Conservation (phyloP, 2,888 invertebrate species). For the Epinotia demarniana region DNA sequence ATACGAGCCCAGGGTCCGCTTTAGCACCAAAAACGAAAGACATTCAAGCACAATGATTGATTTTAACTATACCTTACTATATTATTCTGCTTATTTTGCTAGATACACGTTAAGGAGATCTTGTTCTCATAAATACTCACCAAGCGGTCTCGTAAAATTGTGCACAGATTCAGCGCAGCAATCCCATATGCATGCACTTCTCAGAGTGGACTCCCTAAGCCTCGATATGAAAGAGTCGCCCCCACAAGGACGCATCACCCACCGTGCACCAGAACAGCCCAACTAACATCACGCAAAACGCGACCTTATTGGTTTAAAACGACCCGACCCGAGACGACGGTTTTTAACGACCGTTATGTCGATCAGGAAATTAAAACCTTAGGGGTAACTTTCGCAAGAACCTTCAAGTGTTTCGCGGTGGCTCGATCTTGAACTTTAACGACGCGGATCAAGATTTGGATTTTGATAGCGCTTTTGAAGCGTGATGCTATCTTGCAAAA, state of each 20-base stretch:
- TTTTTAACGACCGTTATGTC: constrained; percentile 30
- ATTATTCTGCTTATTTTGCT: neutral
- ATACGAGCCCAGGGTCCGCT: too few species aligned
- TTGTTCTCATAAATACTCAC: constrained; percentile 12
- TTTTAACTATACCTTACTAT: neutral
- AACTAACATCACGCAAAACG: constrained; percentile 55
- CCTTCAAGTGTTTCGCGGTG: neutral
- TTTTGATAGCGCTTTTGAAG: neutral
- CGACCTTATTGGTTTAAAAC: constrained; percentile 63
- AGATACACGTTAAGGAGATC: neutral
- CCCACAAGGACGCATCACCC: constrained; percentile 61
- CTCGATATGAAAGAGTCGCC: constrained; percentile 68
- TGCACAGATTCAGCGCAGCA: constrained; percentile 16
- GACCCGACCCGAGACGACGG: too few species aligned
- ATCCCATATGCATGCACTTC: constrained; percentile 40
- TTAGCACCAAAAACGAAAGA: too few species aligned
- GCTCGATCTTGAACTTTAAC: neutral
- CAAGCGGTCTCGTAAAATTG: constrained; percentile 14
- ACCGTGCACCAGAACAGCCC: constrained; percentile 52
- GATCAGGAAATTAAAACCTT: constrained; percentile 52
- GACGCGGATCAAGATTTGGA: neutral
- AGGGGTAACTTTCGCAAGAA: constrained; percentile 7
- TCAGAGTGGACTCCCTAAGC: constrained; percentile 59
- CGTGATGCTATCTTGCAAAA: neutral
- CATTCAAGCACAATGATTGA: too few species aligned